Evolutionary conservation across 1,140 invertebrate species (phyloP).

Genomic region (Oryzaephilus surinamensis): DNA sequence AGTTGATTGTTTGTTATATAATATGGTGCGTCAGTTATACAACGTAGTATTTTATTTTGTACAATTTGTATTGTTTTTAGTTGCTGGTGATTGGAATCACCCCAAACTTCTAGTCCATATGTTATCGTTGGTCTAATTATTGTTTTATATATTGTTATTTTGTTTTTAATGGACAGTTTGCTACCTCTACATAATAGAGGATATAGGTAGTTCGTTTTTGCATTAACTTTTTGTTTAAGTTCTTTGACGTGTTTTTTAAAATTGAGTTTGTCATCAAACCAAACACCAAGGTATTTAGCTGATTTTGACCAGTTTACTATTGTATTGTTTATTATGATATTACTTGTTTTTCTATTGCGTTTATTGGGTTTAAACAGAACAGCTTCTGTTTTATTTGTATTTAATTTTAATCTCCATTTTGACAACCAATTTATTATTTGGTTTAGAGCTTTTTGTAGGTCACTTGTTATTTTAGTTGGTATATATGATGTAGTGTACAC

Average conservation of each 20-base stretch:
- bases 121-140: slow-evolving; percentile 3
- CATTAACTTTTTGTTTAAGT: slow-evolving; percentile 12
- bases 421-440: not conserved
- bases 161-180: slow-evolving; percentile 1
- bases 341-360: not conserved
- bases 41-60: no score
- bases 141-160: slow-evolving; percentile 2
- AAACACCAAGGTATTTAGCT: slow-evolving; percentile 23
- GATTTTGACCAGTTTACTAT: not conserved
- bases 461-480: slow-evolving; percentile 1
- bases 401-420: not conserved
- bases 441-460: no score
- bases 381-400: not conserved
- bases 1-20: no score
- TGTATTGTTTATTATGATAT: not conserved
- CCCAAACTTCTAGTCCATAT: not conserved
- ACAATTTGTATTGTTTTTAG: no score
- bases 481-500: slow-evolving; percentile 2
- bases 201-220: slow-evolving; percentile 9
- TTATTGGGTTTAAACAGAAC: not conserved
- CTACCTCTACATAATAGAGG: not conserved
- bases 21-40: no score
- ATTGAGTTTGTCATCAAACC: slow-evolving; percentile 17
- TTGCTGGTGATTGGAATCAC: no score
- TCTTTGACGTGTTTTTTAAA: slow-evolving; percentile 14